Evolutionary conservation across 2,797 vertebrate genomes (phyloP).

Genomic region (Acanthurus leucopareius): DNA sequence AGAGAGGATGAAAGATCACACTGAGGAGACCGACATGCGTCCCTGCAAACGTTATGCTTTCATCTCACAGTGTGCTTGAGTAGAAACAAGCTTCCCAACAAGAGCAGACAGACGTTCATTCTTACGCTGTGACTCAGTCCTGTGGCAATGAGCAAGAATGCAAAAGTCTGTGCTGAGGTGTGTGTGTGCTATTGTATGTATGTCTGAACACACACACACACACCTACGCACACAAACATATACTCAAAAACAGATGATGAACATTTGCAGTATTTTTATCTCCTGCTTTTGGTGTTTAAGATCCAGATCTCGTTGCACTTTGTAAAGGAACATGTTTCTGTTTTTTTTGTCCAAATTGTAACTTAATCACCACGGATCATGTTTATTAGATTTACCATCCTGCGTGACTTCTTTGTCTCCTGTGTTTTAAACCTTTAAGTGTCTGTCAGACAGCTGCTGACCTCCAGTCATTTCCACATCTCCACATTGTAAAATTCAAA

Average conservation of each 20-base stretch:
- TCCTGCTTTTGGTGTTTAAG: neutral
- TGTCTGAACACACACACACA: neutral
- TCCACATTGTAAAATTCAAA: too few relatives aligned
- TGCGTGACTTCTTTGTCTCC: too few relatives aligned
- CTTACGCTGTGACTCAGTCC: neutral
- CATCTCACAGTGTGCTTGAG: neutral
- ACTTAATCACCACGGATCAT: neutral
- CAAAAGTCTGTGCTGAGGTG: neutral
- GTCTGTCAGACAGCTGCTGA: too few relatives aligned
- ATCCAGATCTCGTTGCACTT: neutral
- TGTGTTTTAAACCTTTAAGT: too few relatives aligned
- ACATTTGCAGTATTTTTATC: neutral
- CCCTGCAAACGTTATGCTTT: neutral
- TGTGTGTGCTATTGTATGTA: neutral
- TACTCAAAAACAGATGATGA: neutral
- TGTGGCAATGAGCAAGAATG: neutral
- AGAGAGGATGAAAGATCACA: too few relatives aligned
- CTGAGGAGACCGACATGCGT: neutral
- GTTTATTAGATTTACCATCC: neutral
- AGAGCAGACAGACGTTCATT: conserved; percentile 16
- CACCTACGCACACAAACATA: neutral
- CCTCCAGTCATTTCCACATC: too few relatives aligned
- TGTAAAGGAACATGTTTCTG: neutral
- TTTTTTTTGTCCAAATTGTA: neutral
- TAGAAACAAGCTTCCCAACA: neutral